Base-by-base conservation (phyloP, 2,797 vertebrate species). In the Cuniculus paca region DNA sequence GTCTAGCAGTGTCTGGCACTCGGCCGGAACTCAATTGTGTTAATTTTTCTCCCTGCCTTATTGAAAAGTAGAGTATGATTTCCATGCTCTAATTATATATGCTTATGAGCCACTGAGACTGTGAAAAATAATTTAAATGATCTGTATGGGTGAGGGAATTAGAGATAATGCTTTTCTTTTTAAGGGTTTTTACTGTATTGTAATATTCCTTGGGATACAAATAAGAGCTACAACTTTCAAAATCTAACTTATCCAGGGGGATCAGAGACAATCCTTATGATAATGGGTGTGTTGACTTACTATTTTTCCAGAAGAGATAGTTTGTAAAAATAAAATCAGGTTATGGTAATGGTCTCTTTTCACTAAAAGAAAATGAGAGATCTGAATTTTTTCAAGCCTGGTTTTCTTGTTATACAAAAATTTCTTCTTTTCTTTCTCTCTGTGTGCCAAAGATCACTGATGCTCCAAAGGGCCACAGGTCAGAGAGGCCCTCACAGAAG, bases 261-360 rank as follows among this genome's bases (percentile, higher is more conserved):
- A n/a, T 65, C 82, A 92, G 60, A 42, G 19, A 74, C 39, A 54
- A 11, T 39, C 63, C 24, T 88, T 91, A 36, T 20, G 13, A 65
- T 52, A 83, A 58, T 19, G 6, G 20, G 16, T 39, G 54, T 42
- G 17, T 68, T 31, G 10, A 68, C 68, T 74, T 91, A 58, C 48
- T 68, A 31, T 85, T 68, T 68, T 95, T 89, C 16, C 31, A 50
- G 61, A 92, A 78, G 39, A 77, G 39, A 70, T 5, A 58, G n/a
- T 77, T 83, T 36, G 8, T 82, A 94, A 81, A 78, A 95, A 95
- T 87, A 52, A 63, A 61, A 88, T 61, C n/a, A 68, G 34, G 6
- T 78, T 39, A 61, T 79, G 45, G 10, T 45, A 80, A 36, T 39
- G 26, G 45, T 12, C 3, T 82, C 48, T 87, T 83, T 54, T 81